Base-by-base conservation (phyloP, 2,113 vertebrate species). In the Numida meleagris region DNA sequence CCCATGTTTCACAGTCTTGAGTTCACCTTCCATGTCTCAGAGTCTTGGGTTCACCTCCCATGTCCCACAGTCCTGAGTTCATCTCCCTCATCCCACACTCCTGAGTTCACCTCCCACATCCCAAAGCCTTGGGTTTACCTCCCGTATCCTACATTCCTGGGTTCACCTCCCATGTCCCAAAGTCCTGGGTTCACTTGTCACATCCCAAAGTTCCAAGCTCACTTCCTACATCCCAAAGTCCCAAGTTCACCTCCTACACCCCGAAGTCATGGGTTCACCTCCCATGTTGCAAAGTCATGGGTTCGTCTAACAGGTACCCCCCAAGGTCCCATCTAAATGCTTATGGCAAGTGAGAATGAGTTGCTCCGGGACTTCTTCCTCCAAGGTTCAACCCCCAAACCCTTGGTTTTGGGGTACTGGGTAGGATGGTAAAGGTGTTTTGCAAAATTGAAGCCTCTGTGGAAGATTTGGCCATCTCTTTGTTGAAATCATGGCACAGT, bases 291-390 rank as follows among this genome's bases (percentile, higher is more conserved):
- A 55, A 17, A 33, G 9, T 58, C 31, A 19, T 58, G 55, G 19
- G 33, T 20, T 58, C 33, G 20, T 33, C 18, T 58, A 31, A 31
- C 2, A 3, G 21, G 1, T 17, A 1, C 31, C 5, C 1, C 21
- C 33, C 18, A n/a, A 13, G 6, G 7, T 81, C 8, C 9, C 38
- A 19, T 38, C 31, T 55, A 43, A 43, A 67, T 7, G 4, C 2
- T 73, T 33, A 31, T 27, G 63, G 10, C 3, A 8, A 46, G 8
- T 33, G 40, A 61, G 59, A 66, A 42, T 4, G 38, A 21, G 11
- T 10, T 53, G 14, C 3, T 33, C 3, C 11, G 33, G 24, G 38
- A 29, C 6, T 9, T 80, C 7, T 14, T 61, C 16, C 38, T 83
- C 34, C 25, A 23, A 25, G 31, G 1, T 25, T n/a, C 9, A 53